These are phyloP conservation scores for Mesorhabditis spiculigera DNA, from an alignment of 2,888 invertebrate genomes.

Conservation along the genomic window DNA sequence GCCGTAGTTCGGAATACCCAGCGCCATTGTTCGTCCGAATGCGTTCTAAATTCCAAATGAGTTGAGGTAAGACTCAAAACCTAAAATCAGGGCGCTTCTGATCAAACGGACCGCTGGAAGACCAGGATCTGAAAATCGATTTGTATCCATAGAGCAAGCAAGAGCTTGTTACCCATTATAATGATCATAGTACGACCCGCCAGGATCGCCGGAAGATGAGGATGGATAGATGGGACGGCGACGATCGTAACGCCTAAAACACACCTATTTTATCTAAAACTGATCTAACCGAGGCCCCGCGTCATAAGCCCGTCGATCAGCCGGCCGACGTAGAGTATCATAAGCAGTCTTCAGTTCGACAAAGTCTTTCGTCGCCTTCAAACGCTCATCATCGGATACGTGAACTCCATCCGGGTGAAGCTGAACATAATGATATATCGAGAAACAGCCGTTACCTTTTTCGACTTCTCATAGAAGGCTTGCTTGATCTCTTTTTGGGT, in stretches of 20 bases:
- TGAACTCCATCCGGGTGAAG: constrained; percentile 41
- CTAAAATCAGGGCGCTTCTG: constrained; percentile 13
- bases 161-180: too few relatives aligned
- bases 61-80: neutral
- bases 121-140: constrained; percentile 12
- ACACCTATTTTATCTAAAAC: too few relatives aligned
- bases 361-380: constrained; percentile 30
- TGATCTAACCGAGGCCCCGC: neutral
- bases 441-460: constrained; percentile 26
- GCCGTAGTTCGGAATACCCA: constrained; percentile 18
- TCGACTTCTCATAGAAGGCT: constrained; percentile 50
- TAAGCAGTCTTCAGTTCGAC: constrained; percentile 48
- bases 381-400: constrained; percentile 17
- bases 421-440: constrained; percentile 19
- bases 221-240: too few relatives aligned
- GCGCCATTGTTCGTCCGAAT: constrained; percentile 27
- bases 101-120: constrained; percentile 14
- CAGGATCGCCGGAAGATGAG: too few relatives aligned
- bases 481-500: constrained; percentile 42
- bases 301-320: constrained; percentile 32
- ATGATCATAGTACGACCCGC: too few relatives aligned
- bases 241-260: too few relatives aligned
- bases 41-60: neutral
- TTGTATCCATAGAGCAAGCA: neutral
- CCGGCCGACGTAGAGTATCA: constrained; percentile 38